Base-by-base conservation (phyloP, 2,888 invertebrate genomes). In the Cheilosia vernalis region DNA sequence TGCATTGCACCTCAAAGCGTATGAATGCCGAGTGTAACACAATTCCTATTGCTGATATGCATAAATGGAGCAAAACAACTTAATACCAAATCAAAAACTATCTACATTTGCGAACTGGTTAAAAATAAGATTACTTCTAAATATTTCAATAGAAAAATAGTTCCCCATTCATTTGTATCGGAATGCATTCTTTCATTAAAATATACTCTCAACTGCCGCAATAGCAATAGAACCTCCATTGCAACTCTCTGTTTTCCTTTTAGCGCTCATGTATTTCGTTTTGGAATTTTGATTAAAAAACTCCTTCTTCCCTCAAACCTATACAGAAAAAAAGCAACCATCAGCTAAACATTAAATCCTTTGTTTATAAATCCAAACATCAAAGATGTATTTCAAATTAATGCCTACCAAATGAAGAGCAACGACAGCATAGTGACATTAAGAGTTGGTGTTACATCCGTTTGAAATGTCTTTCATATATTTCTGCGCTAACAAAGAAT, bases 321-420 rank as follows among this genome's bases (percentile, higher is more conserved):
- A 51, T 51, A 47, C 30, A 44, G 44, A 24, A 61, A 53, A 61
- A 61, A 55, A 30, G 7, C 42, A 70, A 13, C 56, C 30, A 47
- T 47, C 61, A 78, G 37, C 63, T 49, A 78, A 64, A 64, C 78
- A 70, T 40, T 42, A 58, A 42, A 64, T 58, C 56, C 63, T 78
- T 78, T 70, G 78, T 78, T 51, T 64, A 40, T 64, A 64, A 60
- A 70, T 70, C 63, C 63, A 70, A 49, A 64, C 66, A 76, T 76
- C 58, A 76, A 76, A 76, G 66, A 66, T 66, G 47, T 56, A 66
- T 74, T 40, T 63, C 63, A 44, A 63, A 63, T 37, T 55, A 63
- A 73, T 30, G 73, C 33, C 55, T 73, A 37, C 47, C 44, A 73
- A 70, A 78, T 70, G 78, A 70, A 78, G 78, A 78, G 77, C 61